phyloP scores from a whole-genome alignment of 1,140 invertebrate genomes.

The Amphibalanus amphitrite region DNA sequence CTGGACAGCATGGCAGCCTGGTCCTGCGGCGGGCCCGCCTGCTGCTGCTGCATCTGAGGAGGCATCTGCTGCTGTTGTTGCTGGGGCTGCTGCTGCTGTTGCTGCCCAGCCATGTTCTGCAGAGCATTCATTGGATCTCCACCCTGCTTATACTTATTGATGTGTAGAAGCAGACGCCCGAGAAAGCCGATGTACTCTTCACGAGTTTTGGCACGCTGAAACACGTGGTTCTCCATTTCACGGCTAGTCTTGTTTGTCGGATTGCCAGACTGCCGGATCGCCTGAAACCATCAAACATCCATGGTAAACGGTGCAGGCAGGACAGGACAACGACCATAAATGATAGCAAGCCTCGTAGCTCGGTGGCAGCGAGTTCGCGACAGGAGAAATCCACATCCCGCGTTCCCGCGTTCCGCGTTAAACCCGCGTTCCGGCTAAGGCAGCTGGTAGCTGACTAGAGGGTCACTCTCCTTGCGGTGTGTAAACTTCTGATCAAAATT shows the following conservation, averaged over 20 bases:
- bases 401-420: too few species aligned
- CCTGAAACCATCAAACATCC: slow-evolving; percentile 28
- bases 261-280: slow-evolving; percentile 58
- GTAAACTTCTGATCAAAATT: too few species aligned
- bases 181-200: slow-evolving; percentile 78
- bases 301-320: not conserved
- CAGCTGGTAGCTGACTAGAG: too few species aligned
- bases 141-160: slow-evolving; percentile 20
- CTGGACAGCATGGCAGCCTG: not conserved
- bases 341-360: not conserved
- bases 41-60: not conserved
- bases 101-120: slow-evolving; percentile 60
- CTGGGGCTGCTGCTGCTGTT: not conserved
- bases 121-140: slow-evolving; percentile 71
- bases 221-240: slow-evolving; percentile 89
- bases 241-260: slow-evolving; percentile 60
- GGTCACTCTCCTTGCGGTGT: too few species aligned
- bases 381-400: not conserved
- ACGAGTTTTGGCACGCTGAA: slow-evolving; percentile 64
- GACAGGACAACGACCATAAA: not conserved
- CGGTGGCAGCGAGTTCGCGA: too few species aligned
- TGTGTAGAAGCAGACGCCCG: slow-evolving; percentile 68
- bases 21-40: not conserved
- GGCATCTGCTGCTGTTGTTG: not conserved
- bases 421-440: too few species aligned